These are phyloP conservation scores for Circaetus cinerascens DNA, from an alignment of 2,113 vertebrate species.

Conservation along the genomic window DNA sequence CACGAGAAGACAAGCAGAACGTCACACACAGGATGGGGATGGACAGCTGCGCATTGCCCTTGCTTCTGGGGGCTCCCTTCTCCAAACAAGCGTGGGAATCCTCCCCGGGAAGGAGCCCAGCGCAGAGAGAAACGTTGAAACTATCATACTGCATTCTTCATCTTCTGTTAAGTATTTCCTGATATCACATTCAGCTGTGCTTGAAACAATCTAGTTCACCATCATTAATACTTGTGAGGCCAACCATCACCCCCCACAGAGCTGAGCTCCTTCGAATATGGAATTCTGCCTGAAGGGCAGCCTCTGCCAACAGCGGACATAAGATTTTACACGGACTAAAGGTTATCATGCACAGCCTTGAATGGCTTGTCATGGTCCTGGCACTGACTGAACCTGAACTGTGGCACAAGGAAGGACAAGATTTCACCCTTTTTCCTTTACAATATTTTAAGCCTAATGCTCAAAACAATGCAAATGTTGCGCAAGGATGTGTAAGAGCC, in stretches of 20 bases:
- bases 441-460: not conserved
- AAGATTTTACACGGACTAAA: not conserved
- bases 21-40: not conserved
- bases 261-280: not conserved
- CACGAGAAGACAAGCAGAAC: not conserved
- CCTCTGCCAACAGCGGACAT: rapidly evolving
- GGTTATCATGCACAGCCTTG: not conserved
- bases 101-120: not conserved
- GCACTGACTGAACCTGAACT: not conserved
- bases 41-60: not conserved
- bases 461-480: not conserved
- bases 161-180: not conserved
- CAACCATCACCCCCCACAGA: not conserved
- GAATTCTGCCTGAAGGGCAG: not conserved
- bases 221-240: not conserved
- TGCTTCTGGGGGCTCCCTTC: not conserved
- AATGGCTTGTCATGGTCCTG: not conserved
- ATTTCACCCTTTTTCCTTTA: not conserved
- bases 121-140: rapidly evolving
- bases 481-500: not conserved
- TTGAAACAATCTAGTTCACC: not conserved
- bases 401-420: not conserved
- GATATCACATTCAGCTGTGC: not conserved
- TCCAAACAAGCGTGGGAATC: not conserved
- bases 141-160: not conserved